These are phyloP conservation scores for Enoplosus armatus DNA, from an alignment of 2,797 vertebrate genomes.

Conservation along the genomic window DNA sequence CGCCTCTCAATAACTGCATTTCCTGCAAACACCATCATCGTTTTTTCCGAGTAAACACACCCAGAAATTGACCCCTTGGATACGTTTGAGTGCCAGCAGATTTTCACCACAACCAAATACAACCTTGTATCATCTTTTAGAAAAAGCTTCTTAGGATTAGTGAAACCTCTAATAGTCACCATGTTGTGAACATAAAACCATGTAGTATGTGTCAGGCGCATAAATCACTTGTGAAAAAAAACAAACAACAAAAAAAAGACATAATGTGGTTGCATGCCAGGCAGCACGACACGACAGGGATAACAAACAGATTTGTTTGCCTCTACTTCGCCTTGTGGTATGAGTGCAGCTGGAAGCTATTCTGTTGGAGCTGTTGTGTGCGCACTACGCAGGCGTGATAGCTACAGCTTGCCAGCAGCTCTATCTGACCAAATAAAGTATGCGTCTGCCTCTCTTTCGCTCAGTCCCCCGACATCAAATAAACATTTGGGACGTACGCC, in stretches of 20 bases:
- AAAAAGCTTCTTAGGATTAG: slow-evolving; percentile 76
- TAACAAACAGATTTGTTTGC: slow-evolving; percentile 68
- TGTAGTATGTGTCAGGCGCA: slow-evolving; percentile 34
- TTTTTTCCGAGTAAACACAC: slow-evolving; percentile 37
- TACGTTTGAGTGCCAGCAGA: slow-evolving; percentile 42
- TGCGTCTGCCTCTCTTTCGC: slow-evolving; percentile 45
- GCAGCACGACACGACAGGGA: slow-evolving; percentile 34
- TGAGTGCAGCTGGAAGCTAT: slow-evolving; percentile 56
- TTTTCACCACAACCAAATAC: slow-evolving; percentile 59
- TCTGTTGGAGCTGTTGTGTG: slow-evolving; percentile 29
- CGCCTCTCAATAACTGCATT: slow-evolving; percentile 11
- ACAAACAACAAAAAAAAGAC: too few relatives aligned
- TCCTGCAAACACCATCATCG: slow-evolving; percentile 25
- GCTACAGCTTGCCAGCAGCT: slow-evolving; percentile 43
- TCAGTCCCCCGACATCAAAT: slow-evolving; percentile 43
- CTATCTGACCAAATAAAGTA: slow-evolving; percentile 67
- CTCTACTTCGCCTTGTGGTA: slow-evolving; percentile 39
- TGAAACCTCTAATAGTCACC: slow-evolving; percentile 53
- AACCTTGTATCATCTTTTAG: slow-evolving; percentile 56
- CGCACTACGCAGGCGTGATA: slow-evolving; percentile 21
- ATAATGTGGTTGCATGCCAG: slow-evolving; percentile 42
- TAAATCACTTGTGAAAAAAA: slow-evolving; percentile 54
- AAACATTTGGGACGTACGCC: slow-evolving; percentile 56
- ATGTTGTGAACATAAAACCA: slow-evolving; percentile 64
- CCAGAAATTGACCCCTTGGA: slow-evolving; percentile 53